phyloP scores from a whole-genome alignment of 1,140 invertebrate species.

The Arctopsyche grandis region DNA sequence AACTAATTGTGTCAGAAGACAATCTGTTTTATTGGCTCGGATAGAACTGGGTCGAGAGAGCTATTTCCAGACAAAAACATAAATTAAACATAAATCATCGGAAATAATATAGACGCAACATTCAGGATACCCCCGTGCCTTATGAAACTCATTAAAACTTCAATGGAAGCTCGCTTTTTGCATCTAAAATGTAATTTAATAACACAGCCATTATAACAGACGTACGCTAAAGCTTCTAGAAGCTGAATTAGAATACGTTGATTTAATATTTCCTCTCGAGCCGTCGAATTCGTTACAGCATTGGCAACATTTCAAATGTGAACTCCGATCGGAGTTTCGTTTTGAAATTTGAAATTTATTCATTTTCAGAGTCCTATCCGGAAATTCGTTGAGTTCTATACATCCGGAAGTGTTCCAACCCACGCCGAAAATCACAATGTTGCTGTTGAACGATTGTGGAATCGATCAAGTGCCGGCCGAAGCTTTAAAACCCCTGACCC shows the following conservation, averaged over 20 bases:
- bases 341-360: not conserved
- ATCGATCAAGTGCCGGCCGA: conserved; percentile 64
- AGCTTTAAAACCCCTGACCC: conserved; percentile 63
- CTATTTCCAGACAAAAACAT: conserved; percentile 56
- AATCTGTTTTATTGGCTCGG: conserved; percentile 48
- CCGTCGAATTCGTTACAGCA: not conserved
- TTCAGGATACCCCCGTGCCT: conserved; percentile 14
- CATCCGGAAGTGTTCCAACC: conserved; percentile 66
- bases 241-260: not conserved
- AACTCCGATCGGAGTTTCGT: not conserved
- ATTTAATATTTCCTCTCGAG: not conserved
- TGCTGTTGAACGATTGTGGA: conserved; percentile 69
- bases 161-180: conserved; percentile 54
- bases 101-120: not conserved
- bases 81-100: conserved; percentile 35
- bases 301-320: not conserved
- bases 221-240: too few species aligned
- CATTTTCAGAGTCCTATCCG: conserved; percentile 67
- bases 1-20: conserved; percentile 46
- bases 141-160: conserved; percentile 29
- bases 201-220: too few species aligned
- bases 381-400: conserved; percentile 68
- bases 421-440: conserved; percentile 66
- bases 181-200: conserved; percentile 39
- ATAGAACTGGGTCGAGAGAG: conserved; percentile 56